phyloP scores from a whole-genome alignment of 1,140 invertebrate species.

The Acromyrmex heyeri region DNA sequence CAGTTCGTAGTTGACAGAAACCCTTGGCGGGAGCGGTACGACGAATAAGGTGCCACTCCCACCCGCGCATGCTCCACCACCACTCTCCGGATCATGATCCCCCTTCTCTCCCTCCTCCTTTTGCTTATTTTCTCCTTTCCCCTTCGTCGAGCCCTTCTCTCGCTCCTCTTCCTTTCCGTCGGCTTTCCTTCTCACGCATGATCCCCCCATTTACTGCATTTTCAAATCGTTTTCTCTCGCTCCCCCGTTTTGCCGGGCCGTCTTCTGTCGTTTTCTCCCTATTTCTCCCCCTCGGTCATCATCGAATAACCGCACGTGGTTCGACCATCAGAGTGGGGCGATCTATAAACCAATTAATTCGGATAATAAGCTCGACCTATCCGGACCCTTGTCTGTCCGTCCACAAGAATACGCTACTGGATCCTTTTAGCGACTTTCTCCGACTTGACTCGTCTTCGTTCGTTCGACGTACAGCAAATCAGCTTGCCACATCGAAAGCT shows the following conservation, averaged over 20 bases:
- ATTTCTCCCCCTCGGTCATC: neutral
- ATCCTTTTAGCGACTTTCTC: slow-evolving; percentile 47
- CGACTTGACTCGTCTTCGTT: slow-evolving; percentile 34
- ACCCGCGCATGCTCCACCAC: slow-evolving; percentile 79
- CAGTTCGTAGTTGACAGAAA: slow-evolving; percentile 80
- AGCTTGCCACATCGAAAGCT: slow-evolving; percentile 10
- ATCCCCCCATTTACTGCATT: slow-evolving; percentile 61
- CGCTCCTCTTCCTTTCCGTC: neutral
- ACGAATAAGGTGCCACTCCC: slow-evolving; percentile 79
- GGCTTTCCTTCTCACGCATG: slow-evolving; percentile 57
- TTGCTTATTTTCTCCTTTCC: slow-evolving; percentile 66
- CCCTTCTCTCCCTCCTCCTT: slow-evolving; percentile 62
- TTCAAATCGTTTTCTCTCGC: slow-evolving; percentile 40
- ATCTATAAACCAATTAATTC: slow-evolving; percentile 75
- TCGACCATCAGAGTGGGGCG: slow-evolving; percentile 13
- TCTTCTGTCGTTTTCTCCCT: neutral
- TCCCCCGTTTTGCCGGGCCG: neutral
- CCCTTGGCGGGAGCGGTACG: slow-evolving; percentile 78
- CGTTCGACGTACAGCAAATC: slow-evolving; percentile 3
- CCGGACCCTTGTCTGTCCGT: neutral
- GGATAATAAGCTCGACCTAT: slow-evolving; percentile 59
- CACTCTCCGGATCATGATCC: slow-evolving; percentile 63
- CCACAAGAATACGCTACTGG: slow-evolving; percentile 7
- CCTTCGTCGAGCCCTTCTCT: slow-evolving; percentile 55
- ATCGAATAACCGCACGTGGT: slow-evolving; percentile 57